phyloP scores from a whole-genome alignment of 2,888 invertebrate genomes.

The Neuroscelio doddi region DNA sequence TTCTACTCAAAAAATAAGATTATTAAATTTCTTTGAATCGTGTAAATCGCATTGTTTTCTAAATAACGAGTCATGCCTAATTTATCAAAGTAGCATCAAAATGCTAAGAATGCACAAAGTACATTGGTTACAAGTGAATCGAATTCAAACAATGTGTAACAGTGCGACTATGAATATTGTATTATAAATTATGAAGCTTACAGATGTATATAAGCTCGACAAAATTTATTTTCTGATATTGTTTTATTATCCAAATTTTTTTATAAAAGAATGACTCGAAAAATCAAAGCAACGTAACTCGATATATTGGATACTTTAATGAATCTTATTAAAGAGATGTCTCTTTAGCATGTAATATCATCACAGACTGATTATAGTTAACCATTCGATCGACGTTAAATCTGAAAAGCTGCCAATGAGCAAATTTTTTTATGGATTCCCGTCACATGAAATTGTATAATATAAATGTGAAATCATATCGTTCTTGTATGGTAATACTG shows the following conservation, averaged over 20 bases:
- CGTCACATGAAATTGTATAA: slow-evolving; percentile 39
- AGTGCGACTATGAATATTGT: slow-evolving; percentile 14
- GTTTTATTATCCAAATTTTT: too few relatives aligned
- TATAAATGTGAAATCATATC: slow-evolving; percentile 50
- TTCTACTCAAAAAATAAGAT: too few relatives aligned
- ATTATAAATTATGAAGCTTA: slow-evolving; percentile 18
- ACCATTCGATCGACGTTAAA: slow-evolving; percentile 27
- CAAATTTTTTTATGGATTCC: slow-evolving; percentile 21
- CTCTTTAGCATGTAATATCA: slow-evolving; percentile 33
- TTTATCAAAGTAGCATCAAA: not conserved
- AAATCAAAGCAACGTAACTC: too few relatives aligned
- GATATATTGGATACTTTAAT: slow-evolving; percentile 15
- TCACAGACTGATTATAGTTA: slow-evolving; percentile 37
- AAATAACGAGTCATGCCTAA: too few relatives aligned
- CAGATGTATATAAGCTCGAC: slow-evolving; percentile 21
- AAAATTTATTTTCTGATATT: not conserved
- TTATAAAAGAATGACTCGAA: too few relatives aligned
- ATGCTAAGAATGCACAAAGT: slow-evolving; percentile 31
- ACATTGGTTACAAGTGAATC: slow-evolving; percentile 20
- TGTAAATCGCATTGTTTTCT: not conserved
- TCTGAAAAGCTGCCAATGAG: slow-evolving; percentile 29
- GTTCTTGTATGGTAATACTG: slow-evolving; percentile 49
- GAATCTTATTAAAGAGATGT: slow-evolving; percentile 16
- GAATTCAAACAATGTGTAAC: slow-evolving; percentile 18
- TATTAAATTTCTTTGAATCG: not conserved